These are phyloP conservation scores for Herpetotheres cachinnans DNA, from an alignment of 2,113 vertebrate genomes.

Conservation along the genomic window DNA sequence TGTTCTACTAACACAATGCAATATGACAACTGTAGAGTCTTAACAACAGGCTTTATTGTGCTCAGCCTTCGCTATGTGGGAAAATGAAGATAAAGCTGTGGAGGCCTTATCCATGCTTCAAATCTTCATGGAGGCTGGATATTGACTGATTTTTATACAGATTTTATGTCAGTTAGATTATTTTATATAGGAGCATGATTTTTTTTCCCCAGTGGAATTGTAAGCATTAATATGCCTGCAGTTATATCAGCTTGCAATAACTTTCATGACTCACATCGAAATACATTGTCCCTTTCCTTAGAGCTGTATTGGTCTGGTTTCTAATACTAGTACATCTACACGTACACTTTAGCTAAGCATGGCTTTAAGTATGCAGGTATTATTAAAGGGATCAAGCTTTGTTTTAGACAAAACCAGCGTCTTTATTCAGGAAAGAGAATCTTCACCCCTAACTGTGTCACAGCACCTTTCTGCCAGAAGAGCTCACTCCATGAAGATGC, in stretches of 20 bases:
- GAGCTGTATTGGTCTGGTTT: background rate
- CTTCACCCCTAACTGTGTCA: background rate
- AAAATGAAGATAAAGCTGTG: background rate
- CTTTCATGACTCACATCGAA: background rate
- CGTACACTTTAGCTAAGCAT: background rate
- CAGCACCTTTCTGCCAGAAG: background rate
- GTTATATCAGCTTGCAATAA: background rate
- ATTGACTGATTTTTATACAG: background rate
- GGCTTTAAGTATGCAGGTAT: background rate
- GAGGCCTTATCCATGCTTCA: background rate
- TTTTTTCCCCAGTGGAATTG: background rate
- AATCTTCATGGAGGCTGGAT: background rate
- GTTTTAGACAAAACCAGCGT: background rate
- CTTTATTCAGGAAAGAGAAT: background rate
- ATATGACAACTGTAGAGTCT: background rate
- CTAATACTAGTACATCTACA: background rate
- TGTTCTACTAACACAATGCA: conserved; percentile 18
- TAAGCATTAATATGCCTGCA: background rate
- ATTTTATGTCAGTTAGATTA: background rate
- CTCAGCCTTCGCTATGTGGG: background rate
- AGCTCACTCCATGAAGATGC: background rate
- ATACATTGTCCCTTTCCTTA: background rate
- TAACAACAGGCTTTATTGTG: background rate
- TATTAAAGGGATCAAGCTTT: background rate
- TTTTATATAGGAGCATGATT: background rate